Evolutionary conservation across 2,888 invertebrate species (phyloP).

Genomic region (Caenorhabditis macrosperma): DNA sequence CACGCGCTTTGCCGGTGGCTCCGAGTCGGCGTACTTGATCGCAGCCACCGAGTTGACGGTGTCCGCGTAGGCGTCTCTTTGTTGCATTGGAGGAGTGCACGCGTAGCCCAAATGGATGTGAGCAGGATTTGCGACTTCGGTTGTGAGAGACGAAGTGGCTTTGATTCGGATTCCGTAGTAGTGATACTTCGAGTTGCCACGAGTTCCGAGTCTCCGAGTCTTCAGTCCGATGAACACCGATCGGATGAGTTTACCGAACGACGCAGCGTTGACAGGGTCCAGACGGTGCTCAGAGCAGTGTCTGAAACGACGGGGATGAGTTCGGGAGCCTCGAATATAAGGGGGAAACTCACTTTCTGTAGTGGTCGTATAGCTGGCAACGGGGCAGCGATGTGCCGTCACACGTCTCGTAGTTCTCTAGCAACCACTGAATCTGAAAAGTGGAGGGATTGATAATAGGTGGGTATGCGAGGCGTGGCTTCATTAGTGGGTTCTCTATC

Average conservation of each 20-base stretch:
- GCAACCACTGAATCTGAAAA: constrained; percentile 89
- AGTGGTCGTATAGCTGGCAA: constrained; percentile 96
- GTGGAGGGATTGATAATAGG: background rate
- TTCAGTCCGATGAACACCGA: constrained; percentile 96
- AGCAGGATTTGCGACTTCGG: background rate
- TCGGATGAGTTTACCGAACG: constrained; percentile 98
- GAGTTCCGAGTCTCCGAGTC: constrained; percentile 94
- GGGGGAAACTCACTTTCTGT: constrained; percentile 83
- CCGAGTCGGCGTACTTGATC: constrained; percentile 11
- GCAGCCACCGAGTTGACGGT: constrained; percentile 46
- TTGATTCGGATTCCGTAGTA: constrained; percentile 94
- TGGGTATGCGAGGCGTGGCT: background rate
- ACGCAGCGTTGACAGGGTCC: constrained; percentile 98
- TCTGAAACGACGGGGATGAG: constrained; percentile 53
- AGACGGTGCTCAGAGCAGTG: constrained; percentile 92
- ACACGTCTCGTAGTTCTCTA: constrained; percentile 98
- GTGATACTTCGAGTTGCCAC: constrained; percentile 86
- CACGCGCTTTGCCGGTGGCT: constrained; percentile 3
- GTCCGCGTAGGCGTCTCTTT: constrained; percentile 41
- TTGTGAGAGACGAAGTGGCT: background rate
- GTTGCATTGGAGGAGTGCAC: constrained; percentile 17
- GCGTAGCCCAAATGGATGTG: background rate
- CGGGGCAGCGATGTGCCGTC: constrained; percentile 94
- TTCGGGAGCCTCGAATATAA: background rate
- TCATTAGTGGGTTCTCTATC: background rate